Evolutionary conservation across 2,113 vertebrate genomes (phyloP).

Genomic region (Salvelinus alpinus): DNA sequence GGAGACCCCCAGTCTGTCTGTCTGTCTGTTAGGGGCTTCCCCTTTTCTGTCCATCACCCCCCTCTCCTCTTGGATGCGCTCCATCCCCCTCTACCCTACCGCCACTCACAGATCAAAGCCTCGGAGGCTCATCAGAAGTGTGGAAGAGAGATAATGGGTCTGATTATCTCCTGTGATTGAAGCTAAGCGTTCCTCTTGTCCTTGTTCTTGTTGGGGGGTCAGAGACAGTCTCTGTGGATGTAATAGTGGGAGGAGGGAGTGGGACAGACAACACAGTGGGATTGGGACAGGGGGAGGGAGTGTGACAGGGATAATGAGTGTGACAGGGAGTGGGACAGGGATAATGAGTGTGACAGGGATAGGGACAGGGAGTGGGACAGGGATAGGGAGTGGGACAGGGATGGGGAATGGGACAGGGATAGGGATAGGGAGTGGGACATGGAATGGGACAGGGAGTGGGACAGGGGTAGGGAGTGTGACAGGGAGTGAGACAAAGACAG

Average conservation of each 20-base stretch:
- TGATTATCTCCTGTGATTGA: constrained; percentile 44
- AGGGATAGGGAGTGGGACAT: too few relatives aligned
- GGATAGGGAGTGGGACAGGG: too few relatives aligned
- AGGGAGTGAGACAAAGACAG: too few relatives aligned
- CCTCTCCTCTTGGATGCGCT: constrained; percentile 3
- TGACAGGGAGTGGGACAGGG: too few relatives aligned
- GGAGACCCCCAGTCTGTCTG: constrained; percentile 7
- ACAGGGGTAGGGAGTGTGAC: neutral
- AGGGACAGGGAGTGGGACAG: too few relatives aligned
- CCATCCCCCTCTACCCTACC: constrained; percentile 11
- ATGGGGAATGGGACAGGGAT: too few relatives aligned
- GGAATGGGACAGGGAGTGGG: neutral
- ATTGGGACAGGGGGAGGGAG: neutral
- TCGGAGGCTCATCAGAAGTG: constrained; percentile 60
- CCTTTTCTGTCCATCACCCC: neutral
- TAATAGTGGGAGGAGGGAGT: constrained; percentile 7
- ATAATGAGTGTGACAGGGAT: too few relatives aligned
- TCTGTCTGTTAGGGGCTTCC: neutral
- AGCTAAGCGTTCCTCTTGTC: constrained; percentile 31
- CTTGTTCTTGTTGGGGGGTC: constrained; percentile 12
- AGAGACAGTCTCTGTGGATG: neutral
- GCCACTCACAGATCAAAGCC: too few relatives aligned
- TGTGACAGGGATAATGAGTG: too few relatives aligned
- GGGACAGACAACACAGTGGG: constrained; percentile 5
- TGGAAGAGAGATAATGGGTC: constrained; percentile 63